A percentile compares a stretch with the other conserved stretches of the same genome.
Conservation (phyloP, 2,888 invertebrate species). For the Conchocele bisecta region DNA sequence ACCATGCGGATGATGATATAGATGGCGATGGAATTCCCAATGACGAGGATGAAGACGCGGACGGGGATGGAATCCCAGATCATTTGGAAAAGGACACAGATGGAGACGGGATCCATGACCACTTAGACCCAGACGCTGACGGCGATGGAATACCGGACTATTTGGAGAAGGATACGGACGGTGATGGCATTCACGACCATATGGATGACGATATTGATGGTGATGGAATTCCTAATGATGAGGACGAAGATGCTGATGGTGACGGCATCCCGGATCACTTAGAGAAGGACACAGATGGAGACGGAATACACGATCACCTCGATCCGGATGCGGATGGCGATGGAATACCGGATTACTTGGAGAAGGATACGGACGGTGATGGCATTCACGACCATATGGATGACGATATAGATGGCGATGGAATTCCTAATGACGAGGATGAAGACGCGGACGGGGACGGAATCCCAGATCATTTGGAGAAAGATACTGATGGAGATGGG, state of each 20-base stretch:
- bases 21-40: slow-evolving; percentile 78
- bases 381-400: slow-evolving; percentile 74
- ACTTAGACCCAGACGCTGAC: slow-evolving; percentile 65
- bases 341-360: slow-evolving; percentile 72
- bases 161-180: slow-evolving; percentile 69
- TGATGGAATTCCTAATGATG: slow-evolving; percentile 70
- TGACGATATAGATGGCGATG: slow-evolving; percentile 75
- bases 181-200: slow-evolving; percentile 78
- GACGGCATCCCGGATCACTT: slow-evolving; percentile 71
- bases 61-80: slow-evolving; percentile 74
- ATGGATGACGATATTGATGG: slow-evolving; percentile 76
- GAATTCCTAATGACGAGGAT: slow-evolving; percentile 72
- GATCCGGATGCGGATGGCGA: slow-evolving; percentile 71
- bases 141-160: slow-evolving; percentile 74
- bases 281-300: slow-evolving; percentile 60
- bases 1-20: slow-evolving; percentile 59
- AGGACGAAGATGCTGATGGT: slow-evolving; percentile 74
- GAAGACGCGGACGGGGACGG: slow-evolving; percentile 73
- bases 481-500: slow-evolving; percentile 70
- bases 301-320: slow-evolving; percentile 63
- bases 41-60: slow-evolving; percentile 70
- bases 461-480: slow-evolving; percentile 65
- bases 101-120: slow-evolving; percentile 78
- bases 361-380: slow-evolving; percentile 76
- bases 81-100: slow-evolving; percentile 72